A percentile compares a stretch with the other conserved stretches of the same genome.
Conservation (phyloP, 2,888 invertebrate species). For the Zaprionus lineosus region DNA sequence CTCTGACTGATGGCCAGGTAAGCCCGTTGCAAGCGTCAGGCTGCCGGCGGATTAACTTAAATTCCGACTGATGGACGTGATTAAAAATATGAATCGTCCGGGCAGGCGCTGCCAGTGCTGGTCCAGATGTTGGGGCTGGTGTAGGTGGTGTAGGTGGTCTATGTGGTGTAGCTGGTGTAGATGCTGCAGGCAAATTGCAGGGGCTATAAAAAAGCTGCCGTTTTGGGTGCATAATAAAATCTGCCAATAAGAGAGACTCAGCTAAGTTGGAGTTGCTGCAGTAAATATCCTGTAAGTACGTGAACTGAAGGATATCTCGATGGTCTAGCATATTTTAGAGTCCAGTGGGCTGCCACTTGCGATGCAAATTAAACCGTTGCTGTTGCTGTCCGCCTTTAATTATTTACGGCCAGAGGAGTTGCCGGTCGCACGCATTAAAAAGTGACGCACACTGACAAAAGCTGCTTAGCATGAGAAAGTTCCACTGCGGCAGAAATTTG, state of each 20-base stretch:
- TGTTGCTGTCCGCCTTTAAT: slow-evolving; percentile 40
- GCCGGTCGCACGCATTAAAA: slow-evolving; percentile 5
- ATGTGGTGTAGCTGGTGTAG: no score
- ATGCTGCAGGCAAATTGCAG: slow-evolving; percentile 29
- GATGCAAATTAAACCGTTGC: slow-evolving; percentile 26
- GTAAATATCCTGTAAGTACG: no score
- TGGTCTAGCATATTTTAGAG: background rate
- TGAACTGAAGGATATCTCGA: background rate
- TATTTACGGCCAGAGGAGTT: slow-evolving; percentile 44
- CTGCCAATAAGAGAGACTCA: slow-evolving; percentile 22
- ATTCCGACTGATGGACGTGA: slow-evolving; percentile 41
- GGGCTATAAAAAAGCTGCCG: slow-evolving; percentile 47
- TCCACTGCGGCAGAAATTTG: slow-evolving; percentile 2
- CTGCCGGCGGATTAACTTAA: slow-evolving; percentile 51
- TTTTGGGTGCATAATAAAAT: slow-evolving; percentile 41
- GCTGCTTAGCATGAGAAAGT: slow-evolving; percentile 13
- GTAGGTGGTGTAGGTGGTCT: no score
- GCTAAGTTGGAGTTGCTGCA: no score
- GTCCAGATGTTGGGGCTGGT: no score
- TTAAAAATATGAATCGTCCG: slow-evolving; percentile 43
- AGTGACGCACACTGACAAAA: slow-evolving; percentile 2
- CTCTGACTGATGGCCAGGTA: slow-evolving; percentile 64
- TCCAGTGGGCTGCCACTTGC: slow-evolving; percentile 1
- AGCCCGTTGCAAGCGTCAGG: slow-evolving; percentile 47
- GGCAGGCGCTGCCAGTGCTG: background rate